phyloP scores from a whole-genome alignment of 1,140 invertebrate genomes.

The Drosophila repletoides region DNA sequence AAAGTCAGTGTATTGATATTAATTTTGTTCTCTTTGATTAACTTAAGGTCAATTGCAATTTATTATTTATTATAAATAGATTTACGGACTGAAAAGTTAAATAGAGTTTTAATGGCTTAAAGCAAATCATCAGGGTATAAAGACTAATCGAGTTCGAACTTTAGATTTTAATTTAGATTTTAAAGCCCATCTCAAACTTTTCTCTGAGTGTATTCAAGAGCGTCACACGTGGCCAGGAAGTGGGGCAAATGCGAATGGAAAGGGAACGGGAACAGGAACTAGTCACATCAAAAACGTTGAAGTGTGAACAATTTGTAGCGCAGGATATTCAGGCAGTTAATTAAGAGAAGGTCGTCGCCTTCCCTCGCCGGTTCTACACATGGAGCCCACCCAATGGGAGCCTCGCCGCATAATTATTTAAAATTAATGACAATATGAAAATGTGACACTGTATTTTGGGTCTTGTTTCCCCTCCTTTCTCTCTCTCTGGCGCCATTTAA shows the following conservation, averaged over 20 bases:
- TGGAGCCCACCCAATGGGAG: constrained; percentile 57
- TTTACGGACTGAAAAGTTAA: no score
- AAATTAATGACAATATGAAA: constrained; percentile 79
- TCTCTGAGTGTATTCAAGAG: not conserved
- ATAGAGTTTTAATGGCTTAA: no score
- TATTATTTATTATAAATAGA: no score
- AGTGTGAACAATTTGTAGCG: constrained; percentile 76
- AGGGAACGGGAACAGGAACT: not conserved
- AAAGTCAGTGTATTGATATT: no score
- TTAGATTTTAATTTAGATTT: no score
- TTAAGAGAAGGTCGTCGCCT: constrained; percentile 40
- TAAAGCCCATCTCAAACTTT: no score
- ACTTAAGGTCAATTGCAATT: no score
- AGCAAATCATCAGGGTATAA: no score
- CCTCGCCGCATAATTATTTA: constrained; percentile 69
- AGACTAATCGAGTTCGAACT: no score
- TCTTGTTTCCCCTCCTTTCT: not conserved
- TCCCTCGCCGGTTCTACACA: constrained; percentile 18
- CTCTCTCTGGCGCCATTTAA: constrained; percentile 66
- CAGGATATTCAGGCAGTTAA: constrained; percentile 66
- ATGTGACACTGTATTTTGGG: constrained; percentile 51
- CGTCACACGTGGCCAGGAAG: constrained; percentile 45
- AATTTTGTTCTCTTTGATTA: no score
- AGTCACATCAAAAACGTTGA: constrained; percentile 55
- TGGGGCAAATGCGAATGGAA: not conserved